These are phyloP conservation scores for Orchesellides sinensis DNA, from an alignment of 2,888 invertebrate genomes.

Conservation along the genomic window DNA sequence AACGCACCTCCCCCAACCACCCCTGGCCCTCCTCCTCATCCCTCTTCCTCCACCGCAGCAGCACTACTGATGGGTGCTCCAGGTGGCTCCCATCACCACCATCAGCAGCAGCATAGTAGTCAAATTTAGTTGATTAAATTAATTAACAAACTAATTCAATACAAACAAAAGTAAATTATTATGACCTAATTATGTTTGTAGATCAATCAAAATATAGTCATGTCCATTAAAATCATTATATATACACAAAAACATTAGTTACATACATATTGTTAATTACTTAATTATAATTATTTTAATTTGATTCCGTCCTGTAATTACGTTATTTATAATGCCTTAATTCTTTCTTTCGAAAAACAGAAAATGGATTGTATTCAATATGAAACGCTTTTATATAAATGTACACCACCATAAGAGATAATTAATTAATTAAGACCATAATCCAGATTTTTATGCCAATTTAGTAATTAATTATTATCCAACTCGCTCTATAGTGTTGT, in stretches of 20 bases:
- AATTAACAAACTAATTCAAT: constrained; percentile 87
- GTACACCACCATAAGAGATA: not conserved
- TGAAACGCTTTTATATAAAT: constrained; percentile 33
- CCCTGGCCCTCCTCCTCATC: constrained; percentile 37
- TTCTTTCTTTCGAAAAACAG: too few relatives aligned
- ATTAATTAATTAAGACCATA: not conserved
- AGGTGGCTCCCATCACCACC: not conserved
- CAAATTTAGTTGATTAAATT: too few relatives aligned
- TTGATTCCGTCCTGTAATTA: constrained; percentile 13
- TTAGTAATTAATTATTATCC: too few relatives aligned
- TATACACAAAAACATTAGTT: too few relatives aligned
- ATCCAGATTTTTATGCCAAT: not conserved
- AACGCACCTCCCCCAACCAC: constrained; percentile 62
- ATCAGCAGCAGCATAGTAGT: constrained; percentile 28
- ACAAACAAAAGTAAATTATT: too few relatives aligned
- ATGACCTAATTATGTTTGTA: not conserved
- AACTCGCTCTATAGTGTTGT: too few relatives aligned
- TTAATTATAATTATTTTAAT: not conserved
- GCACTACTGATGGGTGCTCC: constrained; percentile 11
- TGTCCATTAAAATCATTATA: not conserved
- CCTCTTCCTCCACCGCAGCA: constrained; percentile 35
- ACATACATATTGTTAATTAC: not conserved
- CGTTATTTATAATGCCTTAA: too few relatives aligned
- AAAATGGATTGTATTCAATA: constrained; percentile 53
- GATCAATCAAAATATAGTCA: constrained; percentile 22